These are phyloP conservation scores for Orthonevra nobilis DNA, from an alignment of 2,888 invertebrate species.

Conservation along the genomic window DNA sequence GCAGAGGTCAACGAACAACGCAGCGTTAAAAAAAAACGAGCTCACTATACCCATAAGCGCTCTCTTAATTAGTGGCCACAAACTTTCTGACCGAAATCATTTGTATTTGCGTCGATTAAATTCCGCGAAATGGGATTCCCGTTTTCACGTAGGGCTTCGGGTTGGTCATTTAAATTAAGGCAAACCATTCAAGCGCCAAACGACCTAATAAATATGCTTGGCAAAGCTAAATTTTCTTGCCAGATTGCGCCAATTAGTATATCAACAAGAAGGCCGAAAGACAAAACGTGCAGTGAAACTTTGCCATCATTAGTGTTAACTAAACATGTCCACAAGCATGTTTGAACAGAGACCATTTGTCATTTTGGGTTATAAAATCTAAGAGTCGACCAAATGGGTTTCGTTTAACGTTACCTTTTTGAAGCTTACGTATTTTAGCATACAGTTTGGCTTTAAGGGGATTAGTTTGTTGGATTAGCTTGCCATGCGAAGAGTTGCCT, in stretches of 20 bases:
- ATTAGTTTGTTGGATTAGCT: too few relatives aligned
- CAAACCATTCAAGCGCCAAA: constrained; percentile 58
- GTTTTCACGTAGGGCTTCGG: constrained; percentile 9
- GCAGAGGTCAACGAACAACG: constrained; percentile 40
- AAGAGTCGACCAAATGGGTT: neutral
- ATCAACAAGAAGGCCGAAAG: constrained; percentile 29
- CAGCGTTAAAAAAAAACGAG: constrained; percentile 1
- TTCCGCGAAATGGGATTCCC: constrained; percentile 51
- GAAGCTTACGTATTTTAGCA: too few relatives aligned
- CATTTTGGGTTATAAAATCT: constrained; percentile 53
- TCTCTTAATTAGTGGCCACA: constrained; percentile 57
- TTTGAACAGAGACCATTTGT: constrained; percentile 60
- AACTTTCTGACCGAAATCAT: constrained; percentile 29
- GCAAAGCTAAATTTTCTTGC: constrained; percentile 31
- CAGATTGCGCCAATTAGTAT: constrained; percentile 56
- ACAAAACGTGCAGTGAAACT: constrained; percentile 13
- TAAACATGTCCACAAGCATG: constrained; percentile 61
- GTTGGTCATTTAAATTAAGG: constrained; percentile 63
- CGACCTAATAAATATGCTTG: constrained; percentile 65
- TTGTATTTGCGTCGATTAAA: constrained; percentile 62
- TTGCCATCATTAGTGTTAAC: constrained; percentile 59
- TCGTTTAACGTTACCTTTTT: neutral
- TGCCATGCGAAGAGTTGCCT: neutral
- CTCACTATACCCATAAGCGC: constrained; percentile 42
- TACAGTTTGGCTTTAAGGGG: neutral